phyloP scores from a whole-genome alignment of 1,140 invertebrate genomes.

The Globodera rostochiensis region DNA sequence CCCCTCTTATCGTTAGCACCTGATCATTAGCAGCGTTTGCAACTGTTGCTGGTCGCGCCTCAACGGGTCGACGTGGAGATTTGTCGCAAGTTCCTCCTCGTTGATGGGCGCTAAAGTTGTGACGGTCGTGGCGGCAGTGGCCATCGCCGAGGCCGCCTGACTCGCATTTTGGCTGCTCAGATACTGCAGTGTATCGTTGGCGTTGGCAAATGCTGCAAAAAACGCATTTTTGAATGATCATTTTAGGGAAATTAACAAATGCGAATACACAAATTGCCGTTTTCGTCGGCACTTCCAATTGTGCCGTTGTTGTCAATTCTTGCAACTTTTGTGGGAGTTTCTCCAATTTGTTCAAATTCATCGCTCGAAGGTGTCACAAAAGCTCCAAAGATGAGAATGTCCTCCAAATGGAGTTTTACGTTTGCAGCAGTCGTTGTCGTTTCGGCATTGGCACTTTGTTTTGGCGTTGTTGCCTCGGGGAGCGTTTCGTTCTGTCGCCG shows the following conservation, averaged over 20 bases:
- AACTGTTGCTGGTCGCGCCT: neutral
- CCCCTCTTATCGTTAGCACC: neutral
- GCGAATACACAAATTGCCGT: too few species aligned
- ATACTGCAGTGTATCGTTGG: too few species aligned
- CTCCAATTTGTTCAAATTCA: neutral
- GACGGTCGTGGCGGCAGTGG: neutral
- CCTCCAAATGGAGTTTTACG: neutral
- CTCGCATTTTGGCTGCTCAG: neutral
- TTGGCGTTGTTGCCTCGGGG: neutral
- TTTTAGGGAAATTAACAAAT: too few species aligned
- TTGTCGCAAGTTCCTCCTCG: constrained; percentile 26
- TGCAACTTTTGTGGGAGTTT: neutral
- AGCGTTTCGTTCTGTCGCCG: neutral
- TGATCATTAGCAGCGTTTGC: neutral
- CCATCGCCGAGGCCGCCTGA: neutral
- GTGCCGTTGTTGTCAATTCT: too few species aligned
- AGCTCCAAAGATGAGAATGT: neutral
- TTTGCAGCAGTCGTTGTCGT: neutral
- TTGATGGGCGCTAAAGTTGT: constrained; percentile 13
- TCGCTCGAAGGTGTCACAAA: neutral
- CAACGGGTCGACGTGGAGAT: constrained; percentile 21
- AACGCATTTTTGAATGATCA: too few species aligned
- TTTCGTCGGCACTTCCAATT: too few species aligned
- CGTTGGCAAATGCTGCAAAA: too few species aligned
- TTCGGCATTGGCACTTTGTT: constrained; percentile 18